Percentiles rank a stretch among this genome's conserved stretches.
Conservation (phyloP, 2,113 vertebrate genomes). For the Alethe castanea region DNA sequence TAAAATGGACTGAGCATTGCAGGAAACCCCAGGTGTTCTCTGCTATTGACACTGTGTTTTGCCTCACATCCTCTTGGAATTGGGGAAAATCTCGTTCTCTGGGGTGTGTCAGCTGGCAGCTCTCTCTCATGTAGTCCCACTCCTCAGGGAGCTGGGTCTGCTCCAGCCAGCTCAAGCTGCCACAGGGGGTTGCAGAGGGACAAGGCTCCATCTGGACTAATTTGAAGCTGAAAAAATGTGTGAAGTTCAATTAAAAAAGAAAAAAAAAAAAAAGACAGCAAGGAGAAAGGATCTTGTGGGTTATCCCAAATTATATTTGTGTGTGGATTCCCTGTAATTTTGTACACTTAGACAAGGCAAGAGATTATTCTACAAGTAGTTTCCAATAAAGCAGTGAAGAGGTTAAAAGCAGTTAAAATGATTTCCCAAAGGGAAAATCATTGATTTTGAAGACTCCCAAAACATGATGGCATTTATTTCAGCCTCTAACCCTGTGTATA, state of each 20-base stretch:
- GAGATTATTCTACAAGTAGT: background rate
- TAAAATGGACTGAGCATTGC: background rate
- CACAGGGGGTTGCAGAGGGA: background rate
- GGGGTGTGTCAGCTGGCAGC: background rate
- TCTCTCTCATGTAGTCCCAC: fast-evolving
- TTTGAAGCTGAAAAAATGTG: background rate
- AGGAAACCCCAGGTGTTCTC: background rate
- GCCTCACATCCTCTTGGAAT: background rate
- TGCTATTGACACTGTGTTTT: background rate
- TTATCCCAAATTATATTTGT: background rate
- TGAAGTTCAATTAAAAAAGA: background rate
- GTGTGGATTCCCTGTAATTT: background rate
- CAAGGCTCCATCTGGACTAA: background rate
- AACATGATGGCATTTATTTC: background rate
- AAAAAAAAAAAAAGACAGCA: background rate
- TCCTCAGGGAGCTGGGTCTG: background rate
- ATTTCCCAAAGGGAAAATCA: background rate
- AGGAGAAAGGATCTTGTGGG: background rate
- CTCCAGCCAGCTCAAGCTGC: background rate
- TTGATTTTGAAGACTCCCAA: background rate
- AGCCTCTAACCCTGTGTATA: background rate
- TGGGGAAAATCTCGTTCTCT: background rate
- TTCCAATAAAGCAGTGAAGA: background rate
- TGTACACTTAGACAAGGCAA: background rate
- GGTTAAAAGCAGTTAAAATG: background rate